Evolutionary conservation across 2,797 vertebrate species (phyloP).

Genomic region (Perodicticus potto): DNA sequence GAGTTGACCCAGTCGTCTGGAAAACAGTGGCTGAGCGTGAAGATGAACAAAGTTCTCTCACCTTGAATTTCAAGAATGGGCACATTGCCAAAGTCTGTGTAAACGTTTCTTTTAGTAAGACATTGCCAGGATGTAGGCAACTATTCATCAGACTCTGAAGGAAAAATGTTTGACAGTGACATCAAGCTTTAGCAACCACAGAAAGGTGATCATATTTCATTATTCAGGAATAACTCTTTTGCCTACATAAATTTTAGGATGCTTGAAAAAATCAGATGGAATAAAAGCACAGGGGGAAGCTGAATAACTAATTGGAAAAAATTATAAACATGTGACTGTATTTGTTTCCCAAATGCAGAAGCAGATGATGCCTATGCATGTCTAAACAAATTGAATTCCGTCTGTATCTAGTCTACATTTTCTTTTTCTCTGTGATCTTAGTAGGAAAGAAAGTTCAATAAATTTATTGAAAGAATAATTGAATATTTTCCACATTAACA

Average conservation of each 20-base stretch:
- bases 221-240: neutral
- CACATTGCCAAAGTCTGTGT: neutral
- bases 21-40: neutral
- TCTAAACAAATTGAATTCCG: neutral
- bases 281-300: neutral
- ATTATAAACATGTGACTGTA: neutral
- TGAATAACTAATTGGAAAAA: neutral
- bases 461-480: neutral
- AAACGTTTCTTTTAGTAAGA: neutral
- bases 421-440: neutral
- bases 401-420: neutral
- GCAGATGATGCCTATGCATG: neutral
- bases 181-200: neutral
- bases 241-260: neutral
- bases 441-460: neutral
- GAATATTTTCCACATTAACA: neutral
- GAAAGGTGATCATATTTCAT: neutral
- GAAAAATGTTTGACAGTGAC: neutral
- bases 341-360: neutral
- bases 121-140: neutral
- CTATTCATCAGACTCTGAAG: neutral
- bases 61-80: neutral
- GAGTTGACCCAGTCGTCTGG: neutral
- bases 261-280: constrained; percentile 42
- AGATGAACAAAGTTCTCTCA: neutral